These are phyloP conservation scores for Romanogobio albipinnatus DNA, from an alignment of 2,113 vertebrate species.

Conservation along the genomic window DNA sequence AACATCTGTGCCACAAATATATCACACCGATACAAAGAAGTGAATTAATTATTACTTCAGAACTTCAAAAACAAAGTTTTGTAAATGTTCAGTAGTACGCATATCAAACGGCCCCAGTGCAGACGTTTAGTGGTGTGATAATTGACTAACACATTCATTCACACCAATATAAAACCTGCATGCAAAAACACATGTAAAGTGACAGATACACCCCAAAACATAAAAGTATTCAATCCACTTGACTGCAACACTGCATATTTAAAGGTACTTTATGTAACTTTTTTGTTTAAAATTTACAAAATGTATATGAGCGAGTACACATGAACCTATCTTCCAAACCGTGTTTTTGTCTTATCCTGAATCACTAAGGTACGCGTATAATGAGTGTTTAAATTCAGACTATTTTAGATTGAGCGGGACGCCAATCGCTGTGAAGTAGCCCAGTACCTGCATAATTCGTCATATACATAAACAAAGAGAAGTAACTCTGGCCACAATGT, in stretches of 20 bases:
- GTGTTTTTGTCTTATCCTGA: too few relatives aligned
- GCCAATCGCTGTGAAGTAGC: too few relatives aligned
- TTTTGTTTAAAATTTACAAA: too few relatives aligned
- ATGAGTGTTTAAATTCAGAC: too few relatives aligned
- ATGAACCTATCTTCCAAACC: too few relatives aligned
- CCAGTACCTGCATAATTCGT: too few relatives aligned
- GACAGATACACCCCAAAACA: background rate
- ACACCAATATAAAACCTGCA: background rate
- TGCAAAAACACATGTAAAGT: background rate
- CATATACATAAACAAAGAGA: too few relatives aligned
- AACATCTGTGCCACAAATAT: background rate
- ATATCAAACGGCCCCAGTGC: background rate
- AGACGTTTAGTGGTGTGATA: background rate
- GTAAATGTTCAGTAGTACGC: background rate
- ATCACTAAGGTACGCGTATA: too few relatives aligned
- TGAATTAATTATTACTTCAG: conserved; percentile 13
- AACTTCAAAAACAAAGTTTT: conserved; percentile 17
- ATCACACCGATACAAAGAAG: background rate
- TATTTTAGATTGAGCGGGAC: too few relatives aligned
- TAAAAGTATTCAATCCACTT: background rate
- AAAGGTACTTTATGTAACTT: background rate
- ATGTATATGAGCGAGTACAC: too few relatives aligned
- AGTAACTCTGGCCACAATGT: too few relatives aligned
- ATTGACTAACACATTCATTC: background rate
- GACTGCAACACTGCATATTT: background rate